phyloP scores from a whole-genome alignment of 2,797 vertebrate genomes.

The Nasua narica region DNA sequence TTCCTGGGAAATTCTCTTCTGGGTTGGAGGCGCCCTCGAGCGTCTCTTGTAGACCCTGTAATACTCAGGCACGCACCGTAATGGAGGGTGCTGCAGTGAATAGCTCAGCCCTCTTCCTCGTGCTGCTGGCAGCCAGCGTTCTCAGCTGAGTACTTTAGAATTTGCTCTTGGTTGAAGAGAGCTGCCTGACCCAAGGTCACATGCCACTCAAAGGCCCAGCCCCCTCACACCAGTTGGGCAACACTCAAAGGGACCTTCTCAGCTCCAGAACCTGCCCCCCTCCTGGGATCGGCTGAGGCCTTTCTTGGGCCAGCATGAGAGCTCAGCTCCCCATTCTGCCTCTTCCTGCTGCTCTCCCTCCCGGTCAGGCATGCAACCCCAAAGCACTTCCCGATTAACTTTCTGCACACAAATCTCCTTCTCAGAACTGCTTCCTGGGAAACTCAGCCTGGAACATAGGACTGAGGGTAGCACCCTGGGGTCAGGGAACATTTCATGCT shows the following conservation, averaged over 20 bases:
- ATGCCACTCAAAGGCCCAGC: neutral
- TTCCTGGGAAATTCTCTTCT: neutral
- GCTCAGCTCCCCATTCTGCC: neutral
- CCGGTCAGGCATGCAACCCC: fast-evolving
- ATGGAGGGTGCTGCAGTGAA: fast-evolving
- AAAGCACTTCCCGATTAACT: neutral
- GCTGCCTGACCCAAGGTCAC: neutral
- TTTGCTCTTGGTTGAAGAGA: neutral
- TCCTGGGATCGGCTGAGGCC: neutral
- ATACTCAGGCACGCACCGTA: fast-evolving
- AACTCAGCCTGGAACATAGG: neutral
- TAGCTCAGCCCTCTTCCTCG: neutral
- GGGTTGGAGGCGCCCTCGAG: too few relatives aligned
- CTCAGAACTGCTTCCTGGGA: neutral
- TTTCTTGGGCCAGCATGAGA: neutral
- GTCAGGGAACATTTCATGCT: neutral
- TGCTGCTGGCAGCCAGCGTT: fast-evolving
- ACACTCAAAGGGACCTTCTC: neutral
- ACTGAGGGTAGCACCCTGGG: fast-evolving
- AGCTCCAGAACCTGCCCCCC: neutral
- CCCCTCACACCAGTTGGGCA: too few relatives aligned
- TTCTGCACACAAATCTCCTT: neutral
- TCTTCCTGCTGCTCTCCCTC: neutral
- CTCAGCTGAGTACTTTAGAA: too few relatives aligned
- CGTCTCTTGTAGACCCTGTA: fast-evolving